Base-by-base conservation (phyloP, 1,140 invertebrate species). In the Drosophila pruinosa region DNA sequence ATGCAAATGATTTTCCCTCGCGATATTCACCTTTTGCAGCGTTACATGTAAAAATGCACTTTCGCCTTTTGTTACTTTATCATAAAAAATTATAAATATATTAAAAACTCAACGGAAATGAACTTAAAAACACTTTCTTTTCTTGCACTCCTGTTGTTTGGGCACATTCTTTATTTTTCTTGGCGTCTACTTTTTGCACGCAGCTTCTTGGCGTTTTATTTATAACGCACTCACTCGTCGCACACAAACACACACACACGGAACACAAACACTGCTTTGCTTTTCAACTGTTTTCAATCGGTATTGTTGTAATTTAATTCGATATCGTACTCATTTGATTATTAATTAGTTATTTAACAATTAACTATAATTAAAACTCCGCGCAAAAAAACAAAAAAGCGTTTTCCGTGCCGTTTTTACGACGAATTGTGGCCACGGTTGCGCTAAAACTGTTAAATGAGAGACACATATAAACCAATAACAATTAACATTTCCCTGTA, bases 1-100 rank as follows among this genome's bases (percentile, higher is more conserved):
- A 85, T 85, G 81, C 81, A 86, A 85, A 85, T 86, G 81, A 78
- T 72, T 85, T 88, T 83, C 76, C 77, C 75, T 79, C 85, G 57
- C 63, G 77, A 86, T 86, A 86, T 86, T 86, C 81, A 86, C 81
- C 81, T 86, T 76, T 80, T 56, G 72, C 58, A 69, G 58, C 58
- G 39, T 76, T 57, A 65, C 56, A 72, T 72, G 70, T 72, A 68
- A 63, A 76, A 82, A 82, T 86, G 81, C 81, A 86, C 81, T 86
- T 86, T 86, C 82, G 80, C 80, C 80, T 67, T 82, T 54, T 36
- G 64, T 78, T 82, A 73, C 52, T 75, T 78, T 59, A 83, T 78
- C 53, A 53, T 22, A 70, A 65, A 45, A 62, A 77, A 59, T 78
- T 78, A 61, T 43, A 58, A 85, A 70, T 63, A 52, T 50, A 72